Evolutionary conservation across 30 jellyfish, hydroid and myxozoan species (phyloP).

Genomic region (Hydractinia echinata): DNA sequence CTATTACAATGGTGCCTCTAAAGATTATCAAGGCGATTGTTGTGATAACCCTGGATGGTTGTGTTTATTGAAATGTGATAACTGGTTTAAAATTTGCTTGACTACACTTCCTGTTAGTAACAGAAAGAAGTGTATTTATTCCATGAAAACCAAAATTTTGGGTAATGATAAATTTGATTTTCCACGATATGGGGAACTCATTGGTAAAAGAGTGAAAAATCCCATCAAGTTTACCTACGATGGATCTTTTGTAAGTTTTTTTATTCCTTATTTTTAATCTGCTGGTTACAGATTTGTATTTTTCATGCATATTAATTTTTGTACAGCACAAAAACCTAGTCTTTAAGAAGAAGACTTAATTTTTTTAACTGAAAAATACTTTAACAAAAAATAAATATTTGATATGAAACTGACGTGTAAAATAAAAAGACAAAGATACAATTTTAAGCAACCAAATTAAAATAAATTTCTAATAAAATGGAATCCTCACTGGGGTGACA

Average conservation of each 20-base stretch:
- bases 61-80: constrained; percentile 53
- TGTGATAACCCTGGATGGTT: constrained; percentile 44
- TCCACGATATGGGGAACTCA: constrained; percentile 28
- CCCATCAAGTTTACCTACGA: constrained; percentile 40
- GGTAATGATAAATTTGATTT: constrained; percentile 45
- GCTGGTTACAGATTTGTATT: neutral
- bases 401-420: no score
- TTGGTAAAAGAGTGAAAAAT: constrained; percentile 49
- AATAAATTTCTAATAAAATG: no score
- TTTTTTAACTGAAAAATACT: no score
- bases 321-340: no score
- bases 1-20: constrained; percentile 32
- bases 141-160: constrained; percentile 27
- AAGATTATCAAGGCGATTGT: constrained; percentile 55
- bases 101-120: constrained; percentile 37
- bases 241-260: constrained; percentile 29
- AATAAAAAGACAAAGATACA: no score
- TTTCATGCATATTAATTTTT: neutral
- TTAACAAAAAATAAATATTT: no score
- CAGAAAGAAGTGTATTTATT: constrained; percentile 28
- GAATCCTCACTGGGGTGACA: no score
- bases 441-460: no score
- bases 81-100: constrained; percentile 75
- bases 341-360: no score
- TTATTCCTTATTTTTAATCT: neutral